These are phyloP conservation scores for Hetaerina titia DNA, from an alignment of 2,888 invertebrate genomes.

Conservation along the genomic window DNA sequence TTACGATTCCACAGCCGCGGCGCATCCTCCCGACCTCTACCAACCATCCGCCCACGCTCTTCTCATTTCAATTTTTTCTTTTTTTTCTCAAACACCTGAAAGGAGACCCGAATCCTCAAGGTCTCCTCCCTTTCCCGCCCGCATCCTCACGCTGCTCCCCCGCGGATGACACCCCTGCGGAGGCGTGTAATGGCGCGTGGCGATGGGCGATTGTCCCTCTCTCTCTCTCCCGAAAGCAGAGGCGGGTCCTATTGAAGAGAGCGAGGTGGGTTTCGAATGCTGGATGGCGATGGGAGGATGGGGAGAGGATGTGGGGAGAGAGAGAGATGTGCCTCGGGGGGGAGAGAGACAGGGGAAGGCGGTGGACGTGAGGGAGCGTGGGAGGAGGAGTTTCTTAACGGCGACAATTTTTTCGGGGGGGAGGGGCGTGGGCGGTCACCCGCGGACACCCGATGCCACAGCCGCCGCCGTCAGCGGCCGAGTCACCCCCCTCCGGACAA, in stretches of 20 bases:
- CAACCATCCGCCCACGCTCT: not conserved
- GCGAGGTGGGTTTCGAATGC: not conserved
- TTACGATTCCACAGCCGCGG: no score
- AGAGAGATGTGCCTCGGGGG: not conserved
- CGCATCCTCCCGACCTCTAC: no score
- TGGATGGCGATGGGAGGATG: not conserved
- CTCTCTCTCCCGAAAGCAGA: not conserved
- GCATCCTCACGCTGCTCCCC: no score
- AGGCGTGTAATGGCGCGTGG: not conserved
- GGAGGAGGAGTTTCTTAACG: not conserved
- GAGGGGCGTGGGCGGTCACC: not conserved
- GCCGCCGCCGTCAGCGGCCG: not conserved
- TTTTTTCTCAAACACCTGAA: not conserved
- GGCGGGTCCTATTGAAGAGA: not conserved
- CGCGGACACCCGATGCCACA: not conserved
- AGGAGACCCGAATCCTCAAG: conserved; percentile 6
- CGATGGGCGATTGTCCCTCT: not conserved
- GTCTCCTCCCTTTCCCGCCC: not conserved
- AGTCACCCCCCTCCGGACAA: no score
- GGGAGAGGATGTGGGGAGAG: not conserved
- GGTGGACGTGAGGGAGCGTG: not conserved
- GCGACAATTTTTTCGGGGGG: not conserved
- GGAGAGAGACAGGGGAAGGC: not conserved
- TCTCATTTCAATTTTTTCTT: not conserved
- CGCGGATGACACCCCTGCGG: not conserved